A percentile compares a stretch with the other conserved stretches of the same genome.
Evolutionary conservation across 2,113 vertebrate genomes (phyloP).

Genomic region (Lepidothrix coronata): DNA sequence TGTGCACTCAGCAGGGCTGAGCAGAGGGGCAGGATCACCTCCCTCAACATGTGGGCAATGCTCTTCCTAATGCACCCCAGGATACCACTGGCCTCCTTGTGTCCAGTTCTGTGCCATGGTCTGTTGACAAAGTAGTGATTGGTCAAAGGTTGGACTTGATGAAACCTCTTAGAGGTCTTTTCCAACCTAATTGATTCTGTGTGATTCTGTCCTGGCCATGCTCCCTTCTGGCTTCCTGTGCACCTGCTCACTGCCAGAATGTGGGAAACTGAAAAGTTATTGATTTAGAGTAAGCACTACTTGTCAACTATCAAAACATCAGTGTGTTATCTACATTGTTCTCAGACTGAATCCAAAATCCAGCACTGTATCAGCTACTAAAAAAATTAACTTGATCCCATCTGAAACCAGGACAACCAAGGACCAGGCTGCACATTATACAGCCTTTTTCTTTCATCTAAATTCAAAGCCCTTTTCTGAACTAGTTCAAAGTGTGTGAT

Average conservation of each 20-base stretch:
- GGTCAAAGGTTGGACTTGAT: background rate
- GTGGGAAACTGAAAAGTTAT: rapidly evolving
- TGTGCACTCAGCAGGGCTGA: background rate
- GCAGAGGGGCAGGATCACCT: background rate
- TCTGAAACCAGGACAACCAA: background rate
- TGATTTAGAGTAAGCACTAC: background rate
- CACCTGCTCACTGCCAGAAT: background rate
- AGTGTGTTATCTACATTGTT: background rate
- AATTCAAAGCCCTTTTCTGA: background rate
- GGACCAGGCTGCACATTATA: background rate
- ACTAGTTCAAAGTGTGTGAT: background rate
- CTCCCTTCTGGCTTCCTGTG: background rate
- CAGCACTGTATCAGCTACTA: background rate
- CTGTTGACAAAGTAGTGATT: background rate
- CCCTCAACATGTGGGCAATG: background rate
- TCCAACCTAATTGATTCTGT: background rate
- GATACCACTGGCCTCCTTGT: background rate
- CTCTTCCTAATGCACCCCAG: background rate
- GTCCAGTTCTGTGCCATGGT: background rate
- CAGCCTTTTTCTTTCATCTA: background rate
- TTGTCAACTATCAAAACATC: background rate
- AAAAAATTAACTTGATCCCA: background rate
- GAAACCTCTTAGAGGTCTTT: background rate
- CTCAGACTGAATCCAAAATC: background rate
- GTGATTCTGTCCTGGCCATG: background rate